A percentile compares a stretch with the other conserved stretches of the same genome.
Evolutionary conservation across 2,888 invertebrate genomes (phyloP).

Genomic region (Machimus atricapillus): DNA sequence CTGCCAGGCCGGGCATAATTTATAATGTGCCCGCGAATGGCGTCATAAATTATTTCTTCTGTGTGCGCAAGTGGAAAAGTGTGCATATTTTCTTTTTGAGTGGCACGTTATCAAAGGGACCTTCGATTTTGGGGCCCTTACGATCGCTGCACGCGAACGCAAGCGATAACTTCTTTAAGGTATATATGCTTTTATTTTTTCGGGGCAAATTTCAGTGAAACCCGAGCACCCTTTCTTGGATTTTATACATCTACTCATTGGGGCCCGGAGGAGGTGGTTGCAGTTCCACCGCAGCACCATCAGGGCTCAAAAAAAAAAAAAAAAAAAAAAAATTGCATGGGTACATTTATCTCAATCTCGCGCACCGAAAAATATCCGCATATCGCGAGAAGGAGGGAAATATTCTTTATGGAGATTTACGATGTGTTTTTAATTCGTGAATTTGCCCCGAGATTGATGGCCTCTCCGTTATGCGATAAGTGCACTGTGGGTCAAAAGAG

Average conservation of each 20-base stretch:
- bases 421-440: conserved; percentile 42
- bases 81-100: background rate
- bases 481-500: conserved; percentile 14
- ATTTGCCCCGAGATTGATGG: conserved; percentile 39
- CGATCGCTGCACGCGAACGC: conserved; percentile 27
- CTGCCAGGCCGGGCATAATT: conserved; percentile 40
- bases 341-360: conserved; percentile 16
- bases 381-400: background rate
- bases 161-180: background rate
- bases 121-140: background rate
- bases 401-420: conserved; percentile 29
- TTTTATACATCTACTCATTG: background rate
- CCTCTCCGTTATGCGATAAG: conserved; percentile 29
- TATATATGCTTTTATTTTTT: background rate
- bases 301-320: background rate
- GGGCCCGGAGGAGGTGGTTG: background rate
- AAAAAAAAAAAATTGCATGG: background rate
- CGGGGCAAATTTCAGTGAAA: background rate
- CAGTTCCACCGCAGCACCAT: background rate
- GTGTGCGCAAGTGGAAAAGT: background rate
- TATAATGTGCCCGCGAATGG: conserved; percentile 42
- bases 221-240: background rate
- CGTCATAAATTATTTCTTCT: conserved; percentile 47
- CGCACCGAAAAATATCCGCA: background rate
- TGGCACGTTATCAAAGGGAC: background rate